These are phyloP conservation scores for Oryzias dopingdopingensis DNA, from an alignment of 2,797 vertebrate species.

Conservation along the genomic window DNA sequence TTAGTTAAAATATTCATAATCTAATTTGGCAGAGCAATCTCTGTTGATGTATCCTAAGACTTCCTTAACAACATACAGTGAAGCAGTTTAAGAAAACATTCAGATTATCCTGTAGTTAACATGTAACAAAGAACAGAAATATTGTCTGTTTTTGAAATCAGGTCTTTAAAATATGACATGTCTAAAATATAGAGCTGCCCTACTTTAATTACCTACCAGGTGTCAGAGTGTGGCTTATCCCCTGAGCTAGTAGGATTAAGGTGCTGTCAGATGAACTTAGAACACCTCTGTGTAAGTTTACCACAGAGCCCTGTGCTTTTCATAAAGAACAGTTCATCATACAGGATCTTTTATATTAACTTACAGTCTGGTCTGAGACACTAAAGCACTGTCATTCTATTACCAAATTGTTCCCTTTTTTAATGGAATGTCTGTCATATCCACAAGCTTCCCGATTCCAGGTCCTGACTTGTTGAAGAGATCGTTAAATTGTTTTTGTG, in stretches of 20 bases:
- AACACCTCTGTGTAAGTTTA: slow-evolving; percentile 31
- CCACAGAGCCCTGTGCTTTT: slow-evolving; percentile 4
- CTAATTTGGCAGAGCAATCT: no score
- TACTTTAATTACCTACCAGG: slow-evolving; percentile 39
- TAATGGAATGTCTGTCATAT: neutral
- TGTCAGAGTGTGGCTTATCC: slow-evolving; percentile 48
- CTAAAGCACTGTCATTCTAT: neutral
- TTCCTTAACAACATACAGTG: no score
- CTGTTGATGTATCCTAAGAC: no score
- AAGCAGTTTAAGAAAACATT: no score
- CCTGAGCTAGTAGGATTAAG: slow-evolving; percentile 38
- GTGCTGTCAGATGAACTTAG: slow-evolving; percentile 45
- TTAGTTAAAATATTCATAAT: no score
- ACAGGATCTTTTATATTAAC: slow-evolving; percentile 2
- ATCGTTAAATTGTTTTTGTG: neutral
- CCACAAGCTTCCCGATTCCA: slow-evolving; percentile 6
- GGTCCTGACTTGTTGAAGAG: slow-evolving; percentile 1
- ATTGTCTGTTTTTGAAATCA: neutral
- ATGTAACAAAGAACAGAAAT: no score
- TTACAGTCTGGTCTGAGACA: neutral
- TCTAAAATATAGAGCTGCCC: slow-evolving; percentile 20
- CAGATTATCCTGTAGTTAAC: no score
- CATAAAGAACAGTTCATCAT: no score
- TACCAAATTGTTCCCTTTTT: neutral
- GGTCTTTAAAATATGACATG: slow-evolving; percentile 1